Evolutionary conservation across 2,113 vertebrate species (phyloP).

Genomic region (Elephas maximus): DNA sequence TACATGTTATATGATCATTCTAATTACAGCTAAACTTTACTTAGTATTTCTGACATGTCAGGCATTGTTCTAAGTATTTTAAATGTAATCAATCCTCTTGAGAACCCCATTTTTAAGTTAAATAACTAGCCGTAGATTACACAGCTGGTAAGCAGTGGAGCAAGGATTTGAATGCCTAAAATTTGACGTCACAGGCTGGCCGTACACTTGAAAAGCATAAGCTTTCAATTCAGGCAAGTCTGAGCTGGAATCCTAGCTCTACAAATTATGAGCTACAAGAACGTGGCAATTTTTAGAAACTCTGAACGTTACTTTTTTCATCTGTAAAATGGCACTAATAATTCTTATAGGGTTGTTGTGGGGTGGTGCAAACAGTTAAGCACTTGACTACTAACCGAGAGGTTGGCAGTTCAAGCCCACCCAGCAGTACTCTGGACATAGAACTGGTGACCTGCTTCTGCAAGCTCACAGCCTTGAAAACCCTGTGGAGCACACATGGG

Average conservation of each 20-base stretch:
- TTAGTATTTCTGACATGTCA: no score
- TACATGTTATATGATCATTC: neutral
- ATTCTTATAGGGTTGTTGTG: no score
- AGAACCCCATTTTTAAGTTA: neutral
- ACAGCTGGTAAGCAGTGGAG: neutral
- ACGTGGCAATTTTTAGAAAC: neutral
- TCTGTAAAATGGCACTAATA: no score
- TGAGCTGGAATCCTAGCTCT: neutral
- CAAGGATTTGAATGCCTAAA: neutral
- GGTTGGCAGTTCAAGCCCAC: no score
- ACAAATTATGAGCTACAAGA: neutral
- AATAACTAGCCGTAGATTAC: neutral
- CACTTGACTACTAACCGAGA: no score
- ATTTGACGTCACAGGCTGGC: neutral
- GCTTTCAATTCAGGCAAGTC: neutral
- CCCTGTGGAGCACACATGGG: no score
- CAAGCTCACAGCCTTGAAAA: no score
- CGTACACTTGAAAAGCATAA: neutral
- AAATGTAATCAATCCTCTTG: neutral
- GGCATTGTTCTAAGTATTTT: neutral
- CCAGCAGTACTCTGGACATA: no score
- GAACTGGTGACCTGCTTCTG: no score
- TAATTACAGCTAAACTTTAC: neutral
- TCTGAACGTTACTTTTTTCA: no score
- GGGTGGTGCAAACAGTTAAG: no score